phyloP scores from a whole-genome alignment of 2,888 invertebrate species.

The Brachylomia viminalis region DNA sequence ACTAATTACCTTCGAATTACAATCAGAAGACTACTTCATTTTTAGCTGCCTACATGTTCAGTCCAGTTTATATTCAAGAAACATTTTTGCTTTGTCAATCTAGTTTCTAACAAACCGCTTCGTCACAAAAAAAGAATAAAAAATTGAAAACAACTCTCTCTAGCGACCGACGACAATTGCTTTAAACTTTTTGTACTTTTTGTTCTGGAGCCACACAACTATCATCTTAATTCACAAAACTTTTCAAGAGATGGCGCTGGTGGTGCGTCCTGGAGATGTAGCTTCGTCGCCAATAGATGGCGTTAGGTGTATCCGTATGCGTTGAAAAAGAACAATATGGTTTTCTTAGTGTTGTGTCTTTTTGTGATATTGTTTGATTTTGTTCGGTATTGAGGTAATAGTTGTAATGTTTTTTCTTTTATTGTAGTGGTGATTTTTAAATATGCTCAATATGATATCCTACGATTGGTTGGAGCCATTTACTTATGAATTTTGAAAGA shows the following conservation, averaged over 20 bases:
- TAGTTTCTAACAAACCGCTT: conserved; percentile 50
- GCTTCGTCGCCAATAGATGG: conserved; percentile 61
- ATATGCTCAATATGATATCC: background rate
- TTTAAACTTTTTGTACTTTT: conserved; percentile 71
- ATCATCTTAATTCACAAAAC: conserved; percentile 3
- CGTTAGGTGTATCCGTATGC: conserved; percentile 44
- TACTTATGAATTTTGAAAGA: too few species aligned
- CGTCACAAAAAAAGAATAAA: conserved; percentile 73
- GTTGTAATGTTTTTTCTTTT: background rate
- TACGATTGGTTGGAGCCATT: background rate
- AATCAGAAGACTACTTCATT: background rate
- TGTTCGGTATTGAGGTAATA: background rate
- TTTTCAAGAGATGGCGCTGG: conserved; percentile 76
- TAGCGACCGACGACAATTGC: conserved; percentile 74
- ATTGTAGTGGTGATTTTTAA: background rate
- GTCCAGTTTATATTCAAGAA: background rate
- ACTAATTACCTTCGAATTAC: background rate
- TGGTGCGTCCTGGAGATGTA: background rate
- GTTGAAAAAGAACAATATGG: conserved; percentile 59
- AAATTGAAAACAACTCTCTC: conserved; percentile 80
- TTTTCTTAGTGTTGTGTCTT: conserved; percentile 2
- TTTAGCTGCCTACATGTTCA: background rate
- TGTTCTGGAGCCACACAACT: background rate
- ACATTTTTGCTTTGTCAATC: conserved; percentile 52
- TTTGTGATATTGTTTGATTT: conserved; percentile 20